phyloP scores from a whole-genome alignment of 2,888 invertebrate genomes.

The Caenorhabditis afra region DNA sequence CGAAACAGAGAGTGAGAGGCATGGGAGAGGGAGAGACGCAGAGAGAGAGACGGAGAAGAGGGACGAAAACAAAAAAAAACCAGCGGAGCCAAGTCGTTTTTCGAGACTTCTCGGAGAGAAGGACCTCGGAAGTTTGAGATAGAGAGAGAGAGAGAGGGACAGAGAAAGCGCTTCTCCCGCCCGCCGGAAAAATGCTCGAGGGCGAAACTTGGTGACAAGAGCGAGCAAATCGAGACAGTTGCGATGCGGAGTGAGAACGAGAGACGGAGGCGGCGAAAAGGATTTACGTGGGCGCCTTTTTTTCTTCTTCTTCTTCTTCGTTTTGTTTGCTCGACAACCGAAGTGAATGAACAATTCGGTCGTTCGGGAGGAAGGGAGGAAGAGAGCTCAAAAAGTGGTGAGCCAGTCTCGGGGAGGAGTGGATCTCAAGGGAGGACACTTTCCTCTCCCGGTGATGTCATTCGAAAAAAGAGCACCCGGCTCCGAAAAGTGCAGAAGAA shows the following conservation, averaged over 20 bases:
- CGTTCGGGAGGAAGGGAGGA: not conserved
- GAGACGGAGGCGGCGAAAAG: not conserved
- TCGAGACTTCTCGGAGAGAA: conserved; percentile 13
- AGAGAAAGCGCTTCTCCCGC: not conserved
- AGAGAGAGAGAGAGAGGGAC: not conserved
- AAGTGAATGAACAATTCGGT: too few relatives aligned
- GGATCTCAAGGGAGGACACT: too few relatives aligned
- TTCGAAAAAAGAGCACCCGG: too few relatives aligned
- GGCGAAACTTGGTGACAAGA: conserved; percentile 9
- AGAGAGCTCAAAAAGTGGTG: conserved; percentile 31
- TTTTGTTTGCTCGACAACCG: too few relatives aligned
- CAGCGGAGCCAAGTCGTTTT: conserved; percentile 28
- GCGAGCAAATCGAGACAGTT: conserved; percentile 8
- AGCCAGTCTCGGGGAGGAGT: too few relatives aligned
- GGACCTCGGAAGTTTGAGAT: not conserved
- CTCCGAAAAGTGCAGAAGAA: too few relatives aligned
- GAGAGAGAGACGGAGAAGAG: not conserved
- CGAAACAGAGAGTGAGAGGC: too few relatives aligned
- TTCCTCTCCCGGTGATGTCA: too few relatives aligned
- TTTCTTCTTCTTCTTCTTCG: too few relatives aligned
- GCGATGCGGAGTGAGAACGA: conserved; percentile 19
- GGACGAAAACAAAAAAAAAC: conserved; percentile 17
- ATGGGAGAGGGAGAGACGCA: conserved; percentile 7
- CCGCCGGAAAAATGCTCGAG: not conserved
- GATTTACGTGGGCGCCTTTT: too few relatives aligned